phyloP scores from a whole-genome alignment of 2,113 vertebrate species.

The Oreochromis niloticus region DNA sequence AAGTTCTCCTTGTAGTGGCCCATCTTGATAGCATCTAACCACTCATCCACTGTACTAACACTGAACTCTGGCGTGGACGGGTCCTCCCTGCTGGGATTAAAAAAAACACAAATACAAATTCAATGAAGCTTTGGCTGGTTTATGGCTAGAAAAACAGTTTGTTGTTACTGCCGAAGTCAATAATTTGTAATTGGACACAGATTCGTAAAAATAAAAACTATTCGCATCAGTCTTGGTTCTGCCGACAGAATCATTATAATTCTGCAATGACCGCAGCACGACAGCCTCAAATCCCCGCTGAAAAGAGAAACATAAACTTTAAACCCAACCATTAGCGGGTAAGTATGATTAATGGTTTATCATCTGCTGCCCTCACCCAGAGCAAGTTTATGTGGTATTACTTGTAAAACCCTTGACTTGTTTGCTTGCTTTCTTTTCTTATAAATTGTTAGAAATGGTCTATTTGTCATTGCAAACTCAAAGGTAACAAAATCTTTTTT shows the following conservation, averaged over 20 bases:
- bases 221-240: neutral
- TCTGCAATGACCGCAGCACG: neutral
- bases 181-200: neutral
- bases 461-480: neutral
- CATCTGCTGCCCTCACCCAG: neutral
- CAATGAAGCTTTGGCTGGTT: neutral
- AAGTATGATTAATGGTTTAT: constrained; percentile 15
- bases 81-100: constrained; percentile 68
- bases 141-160: neutral
- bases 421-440: neutral
- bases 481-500: neutral
- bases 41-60: constrained; percentile 77
- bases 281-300: neutral
- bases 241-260: neutral
- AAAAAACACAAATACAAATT: constrained; percentile 6
- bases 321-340: neutral
- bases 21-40: constrained; percentile 81
- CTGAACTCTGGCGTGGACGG: constrained; percentile 73
- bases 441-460: neutral
- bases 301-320: constrained; percentile 3
- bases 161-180: neutral
- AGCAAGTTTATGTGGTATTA: neutral
- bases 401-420: neutral
- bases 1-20: constrained; percentile 80
- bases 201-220: neutral